A percentile compares a stretch with the other conserved stretches of the same genome.
Conservation (phyloP, 2,888 invertebrate genomes). For the Synergus umbraculus region DNA sequence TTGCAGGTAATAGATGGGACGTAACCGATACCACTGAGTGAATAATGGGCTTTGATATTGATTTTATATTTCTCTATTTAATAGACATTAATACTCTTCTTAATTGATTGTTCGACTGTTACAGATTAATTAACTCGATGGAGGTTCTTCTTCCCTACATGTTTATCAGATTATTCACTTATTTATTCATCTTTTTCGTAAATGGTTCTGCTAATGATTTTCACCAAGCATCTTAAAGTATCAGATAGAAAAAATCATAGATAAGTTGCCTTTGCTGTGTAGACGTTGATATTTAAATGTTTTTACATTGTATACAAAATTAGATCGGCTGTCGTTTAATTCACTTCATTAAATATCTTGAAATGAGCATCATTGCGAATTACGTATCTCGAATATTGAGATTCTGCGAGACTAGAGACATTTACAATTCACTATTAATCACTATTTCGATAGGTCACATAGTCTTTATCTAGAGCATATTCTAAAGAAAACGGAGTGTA, state of each 20-base stretch:
- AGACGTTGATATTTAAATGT: conserved; percentile 1
- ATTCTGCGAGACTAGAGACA: background rate
- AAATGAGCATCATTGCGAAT: background rate
- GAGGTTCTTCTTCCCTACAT: conserved; percentile 3
- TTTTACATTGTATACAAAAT: background rate
- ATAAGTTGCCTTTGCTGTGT: background rate
- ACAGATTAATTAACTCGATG: conserved; percentile 24
- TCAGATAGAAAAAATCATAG: background rate
- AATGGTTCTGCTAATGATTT: background rate
- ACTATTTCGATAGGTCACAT: background rate
- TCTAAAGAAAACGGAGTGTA: too few relatives aligned
- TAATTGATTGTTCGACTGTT: conserved; percentile 41
- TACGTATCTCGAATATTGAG: too few relatives aligned
- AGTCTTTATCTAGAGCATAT: too few relatives aligned
- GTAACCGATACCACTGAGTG: conserved; percentile 26
- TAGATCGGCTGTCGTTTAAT: background rate
- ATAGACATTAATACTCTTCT: conserved; percentile 18
- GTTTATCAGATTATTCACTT: background rate
- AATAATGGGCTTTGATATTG: conserved; percentile 34
- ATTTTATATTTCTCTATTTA: conserved; percentile 34
- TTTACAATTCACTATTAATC: background rate
- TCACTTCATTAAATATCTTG: background rate
- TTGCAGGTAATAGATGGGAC: conserved; percentile 35
- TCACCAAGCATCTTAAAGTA: background rate
- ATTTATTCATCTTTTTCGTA: background rate